phyloP scores from a whole-genome alignment of 2,113 vertebrate genomes.

The Montifringilla adamsi region DNA sequence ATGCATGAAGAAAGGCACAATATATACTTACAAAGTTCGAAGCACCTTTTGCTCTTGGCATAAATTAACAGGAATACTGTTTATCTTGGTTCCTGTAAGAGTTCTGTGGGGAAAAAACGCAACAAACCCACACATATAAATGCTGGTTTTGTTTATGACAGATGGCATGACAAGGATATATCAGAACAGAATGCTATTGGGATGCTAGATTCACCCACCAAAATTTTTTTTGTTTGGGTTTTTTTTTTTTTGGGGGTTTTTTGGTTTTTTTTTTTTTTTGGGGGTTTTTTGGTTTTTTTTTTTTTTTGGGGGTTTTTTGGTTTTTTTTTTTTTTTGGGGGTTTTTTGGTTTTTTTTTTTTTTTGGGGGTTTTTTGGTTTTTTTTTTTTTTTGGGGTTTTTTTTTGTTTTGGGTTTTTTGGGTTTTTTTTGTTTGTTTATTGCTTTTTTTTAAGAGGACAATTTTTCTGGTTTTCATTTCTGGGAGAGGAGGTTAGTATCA shows the following conservation, averaged over 20 bases:
- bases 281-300: no score
- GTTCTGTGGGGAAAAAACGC: conserved; percentile 69
- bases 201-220: not conserved
- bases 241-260: not conserved
- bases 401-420: no score
- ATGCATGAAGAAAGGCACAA: not conserved
- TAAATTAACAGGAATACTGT: conserved; percentile 79
- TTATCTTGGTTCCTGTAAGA: conserved; percentile 93
- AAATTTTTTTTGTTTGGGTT: not conserved
- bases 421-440: not conserved
- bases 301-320: not conserved
- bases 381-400: not conserved
- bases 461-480: not conserved
- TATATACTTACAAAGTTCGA: conserved; percentile 84
- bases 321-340: not conserved
- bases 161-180: not conserved
- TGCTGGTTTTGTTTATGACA: not conserved
- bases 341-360: no score
- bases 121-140: not conserved
- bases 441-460: not conserved
- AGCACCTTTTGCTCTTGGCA: conserved; percentile 91
- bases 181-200: not conserved
- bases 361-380: not conserved
- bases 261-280: not conserved
- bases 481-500: not conserved